Base-by-base conservation (phyloP, 2,888 invertebrate genomes). In the Sabellastarte sp. region DNA sequence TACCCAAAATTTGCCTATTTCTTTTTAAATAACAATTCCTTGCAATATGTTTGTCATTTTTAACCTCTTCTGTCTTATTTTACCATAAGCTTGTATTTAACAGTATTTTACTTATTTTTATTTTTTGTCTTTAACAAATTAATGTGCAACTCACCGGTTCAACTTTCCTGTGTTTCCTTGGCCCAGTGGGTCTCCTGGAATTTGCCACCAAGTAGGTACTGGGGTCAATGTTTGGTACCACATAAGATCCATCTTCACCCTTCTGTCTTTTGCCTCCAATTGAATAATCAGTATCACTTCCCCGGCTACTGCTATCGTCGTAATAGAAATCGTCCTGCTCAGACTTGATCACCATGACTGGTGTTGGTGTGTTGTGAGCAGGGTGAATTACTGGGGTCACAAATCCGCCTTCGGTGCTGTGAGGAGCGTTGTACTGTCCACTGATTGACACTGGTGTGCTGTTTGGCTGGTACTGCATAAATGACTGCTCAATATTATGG, bases 121-220 rank as follows among this genome's bases (percentile, higher is more conserved):
- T 41, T 41, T 41, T 41, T 41, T 41, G 41, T n/a, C n/a, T n/a
- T n/a, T n/a, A n/a, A n/a, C n/a, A n/a, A n/a, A n/a, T n/a, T n/a
- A n/a, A n/a, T n/a, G n/a, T n/a, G n/a, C n/a, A n/a, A n/a, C 20
- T 53, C 24, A 53, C 53, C 53, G 5, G 5, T 10, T 53, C 53
- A 53, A 20, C 53, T 53, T 26, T 15, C 53, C 24, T 53, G 24
- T 5, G 5, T 26, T 53, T 53, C 53, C 53, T 53, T n/a, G 53
- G 53, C 20, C 53, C 53, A 26, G 53, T 53, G 24, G 53, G 53
- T 15, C 53, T 15, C 5, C 53, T 10, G 24, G 53, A 53, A 26
- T 53, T 53, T 10, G 53, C 53, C 53, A 53, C 53, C 53, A 53
- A 26, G 53, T 53, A 53, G 20, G 53, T 53, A 26, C 24, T 53